Percentiles rank a stretch among this genome's conserved stretches.
Evolutionary conservation across 2,797 vertebrate genomes (phyloP).

Genomic region (Phataginus tricuspis): DNA sequence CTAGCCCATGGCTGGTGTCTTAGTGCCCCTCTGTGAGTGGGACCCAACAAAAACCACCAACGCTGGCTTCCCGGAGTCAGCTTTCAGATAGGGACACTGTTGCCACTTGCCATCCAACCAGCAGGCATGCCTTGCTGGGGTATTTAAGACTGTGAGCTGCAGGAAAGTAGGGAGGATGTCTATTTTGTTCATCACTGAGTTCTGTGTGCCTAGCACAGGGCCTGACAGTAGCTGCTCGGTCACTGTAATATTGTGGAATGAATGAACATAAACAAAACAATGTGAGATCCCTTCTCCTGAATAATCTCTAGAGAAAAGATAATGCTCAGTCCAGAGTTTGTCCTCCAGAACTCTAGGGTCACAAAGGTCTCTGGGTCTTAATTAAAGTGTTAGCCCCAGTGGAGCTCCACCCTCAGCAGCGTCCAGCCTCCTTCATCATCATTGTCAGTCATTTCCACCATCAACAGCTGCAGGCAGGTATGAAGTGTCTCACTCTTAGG

Average conservation of each 20-base stretch:
- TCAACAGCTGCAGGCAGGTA: neutral
- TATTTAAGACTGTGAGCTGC: neutral
- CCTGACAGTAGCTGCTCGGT: neutral
- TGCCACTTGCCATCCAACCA: neutral
- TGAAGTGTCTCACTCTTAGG: neutral
- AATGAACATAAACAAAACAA: neutral
- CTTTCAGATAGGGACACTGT: neutral
- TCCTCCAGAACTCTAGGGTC: neutral
- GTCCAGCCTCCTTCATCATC: neutral
- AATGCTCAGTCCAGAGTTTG: neutral
- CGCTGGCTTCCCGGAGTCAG: neutral
- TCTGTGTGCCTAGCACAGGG: neutral
- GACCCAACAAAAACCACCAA: neutral
- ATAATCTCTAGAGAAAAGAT: slow-evolving; percentile 14
- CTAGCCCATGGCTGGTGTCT: neutral
- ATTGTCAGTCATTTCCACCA: neutral
- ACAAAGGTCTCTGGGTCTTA: neutral
- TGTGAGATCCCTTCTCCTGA: neutral
- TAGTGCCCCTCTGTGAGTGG: neutral
- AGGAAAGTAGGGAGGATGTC: too few relatives aligned
- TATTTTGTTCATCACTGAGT: neutral
- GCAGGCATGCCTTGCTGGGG: neutral
- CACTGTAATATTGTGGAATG: neutral
- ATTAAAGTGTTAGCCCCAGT: neutral
- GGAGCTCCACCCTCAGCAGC: neutral